Conservation (phyloP, 2,888 invertebrate genomes). For the Microctonus hyperodae region DNA sequence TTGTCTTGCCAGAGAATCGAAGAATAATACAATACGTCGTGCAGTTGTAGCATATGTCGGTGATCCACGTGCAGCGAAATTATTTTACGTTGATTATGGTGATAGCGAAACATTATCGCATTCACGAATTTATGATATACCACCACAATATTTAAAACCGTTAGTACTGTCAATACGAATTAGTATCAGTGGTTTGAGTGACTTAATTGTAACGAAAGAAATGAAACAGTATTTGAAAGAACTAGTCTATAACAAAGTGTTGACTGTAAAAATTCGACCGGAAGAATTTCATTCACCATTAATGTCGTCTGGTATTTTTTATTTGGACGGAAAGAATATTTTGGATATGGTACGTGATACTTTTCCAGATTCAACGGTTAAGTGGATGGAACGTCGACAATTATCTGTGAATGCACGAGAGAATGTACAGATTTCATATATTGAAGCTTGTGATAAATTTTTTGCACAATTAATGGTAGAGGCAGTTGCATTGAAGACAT, state of each 20-base stretch:
- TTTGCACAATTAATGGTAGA: conserved; percentile 75
- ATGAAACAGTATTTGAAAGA: conserved; percentile 77
- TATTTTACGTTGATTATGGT: conserved; percentile 84
- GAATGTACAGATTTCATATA: conserved; percentile 68
- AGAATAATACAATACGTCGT: conserved; percentile 75
- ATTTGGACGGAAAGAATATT: conserved; percentile 68
- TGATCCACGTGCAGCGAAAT: conserved; percentile 72
- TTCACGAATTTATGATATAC: conserved; percentile 77
- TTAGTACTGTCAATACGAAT: conserved; percentile 81
- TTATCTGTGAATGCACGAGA: conserved; percentile 43
- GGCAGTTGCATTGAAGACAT: conserved; percentile 68
- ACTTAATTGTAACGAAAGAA: conserved; percentile 65
- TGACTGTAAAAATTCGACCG: conserved; percentile 73
- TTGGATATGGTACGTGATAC: conserved; percentile 66
- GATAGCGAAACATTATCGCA: conserved; percentile 77
- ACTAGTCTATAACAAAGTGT: conserved; percentile 70
- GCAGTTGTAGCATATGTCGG: conserved; percentile 79
- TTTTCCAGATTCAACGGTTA: conserved; percentile 44
- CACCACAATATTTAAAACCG: conserved; percentile 74
- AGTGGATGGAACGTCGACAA: conserved; percentile 38
- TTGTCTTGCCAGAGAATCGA: conserved; percentile 77
- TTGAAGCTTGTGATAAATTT: conserved; percentile 76
- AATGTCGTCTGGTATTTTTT: conserved; percentile 78
- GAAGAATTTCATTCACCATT: conserved; percentile 73
- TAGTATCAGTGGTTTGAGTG: conserved; percentile 74